Conservation (phyloP, 92 coral and sea anemone genomes). For the Montipora capitata region DNA sequence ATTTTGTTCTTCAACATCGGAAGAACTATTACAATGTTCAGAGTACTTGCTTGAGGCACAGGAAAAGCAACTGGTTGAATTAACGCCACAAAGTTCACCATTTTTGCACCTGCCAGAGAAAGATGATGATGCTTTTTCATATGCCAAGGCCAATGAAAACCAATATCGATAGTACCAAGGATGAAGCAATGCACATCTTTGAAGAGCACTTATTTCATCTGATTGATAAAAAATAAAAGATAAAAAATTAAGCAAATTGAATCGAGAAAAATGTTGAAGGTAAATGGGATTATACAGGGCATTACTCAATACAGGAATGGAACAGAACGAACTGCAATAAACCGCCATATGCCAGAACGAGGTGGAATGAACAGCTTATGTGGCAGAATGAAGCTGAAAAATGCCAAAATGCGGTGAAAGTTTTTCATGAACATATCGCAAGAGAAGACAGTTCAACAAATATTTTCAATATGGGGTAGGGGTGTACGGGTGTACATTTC, state of each 20-base stretch:
- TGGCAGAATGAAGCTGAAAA: no score
- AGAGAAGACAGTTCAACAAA: no score
- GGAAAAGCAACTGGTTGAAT: neutral
- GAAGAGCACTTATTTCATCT: constrained; percentile 84
- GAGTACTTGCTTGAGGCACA: neutral
- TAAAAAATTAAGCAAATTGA: no score
- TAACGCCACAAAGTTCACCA: neutral
- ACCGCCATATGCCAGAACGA: no score
- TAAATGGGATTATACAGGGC: neutral
- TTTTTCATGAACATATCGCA: no score
- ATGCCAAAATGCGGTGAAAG: no score
- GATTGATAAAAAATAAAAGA: neutral
- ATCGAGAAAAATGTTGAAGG: neutral
- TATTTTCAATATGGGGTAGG: no score
- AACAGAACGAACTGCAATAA: no score
- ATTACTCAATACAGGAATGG: no score
- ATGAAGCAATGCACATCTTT: constrained; percentile 82
- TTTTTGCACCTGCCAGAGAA: neutral
- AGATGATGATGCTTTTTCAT: constrained; percentile 55
- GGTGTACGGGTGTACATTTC: no score
- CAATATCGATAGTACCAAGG: constrained; percentile 85
- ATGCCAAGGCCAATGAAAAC: constrained; percentile 80
- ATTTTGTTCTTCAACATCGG: neutral
- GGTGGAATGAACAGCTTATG: no score
- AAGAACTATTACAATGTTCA: neutral